Evolutionary conservation across 2,888 invertebrate genomes (phyloP), one percentile per base, ranked within the genome.

Genomic region (Catocala sponsa): DNA sequence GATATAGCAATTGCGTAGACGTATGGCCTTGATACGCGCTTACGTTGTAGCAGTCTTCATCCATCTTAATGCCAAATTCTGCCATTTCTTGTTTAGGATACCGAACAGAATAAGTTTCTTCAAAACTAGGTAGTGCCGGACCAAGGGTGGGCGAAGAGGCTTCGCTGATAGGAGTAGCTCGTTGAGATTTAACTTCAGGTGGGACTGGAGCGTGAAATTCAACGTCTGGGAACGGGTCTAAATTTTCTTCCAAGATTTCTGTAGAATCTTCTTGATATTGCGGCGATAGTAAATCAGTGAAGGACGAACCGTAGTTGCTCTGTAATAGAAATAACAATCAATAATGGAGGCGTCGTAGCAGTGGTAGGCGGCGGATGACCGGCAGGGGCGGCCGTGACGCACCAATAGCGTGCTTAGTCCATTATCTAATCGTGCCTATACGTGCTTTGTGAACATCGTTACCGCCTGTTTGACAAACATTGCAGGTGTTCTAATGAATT

Each of bases 91-190:
- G 95, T 79, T 95, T 95, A 65, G 96, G 95, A 84, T 97, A 97
- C 69, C 97, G 96, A 53, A 97, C 96, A 63, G 97, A 97, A 89
- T 98, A 98, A 35, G 97, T 98, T 92, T 98, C 98, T 94, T 98
- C 97, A 93, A 98, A 98, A 92, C 98, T 98, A 70, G 98, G 98
- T 82, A 98, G 91, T 51, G 97, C 96, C 50, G 96, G 96, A 76
- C 96, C 95, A 15, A 89, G 87, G 11, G 86, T 92, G 12, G 92
- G 94, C 61, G 94, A 94, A 44, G 91, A 89, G 44, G 92, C 88
- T 73, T 90, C 93, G 76, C 94, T 94, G 65, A 92, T 83, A 52
- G 94, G 91, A 47, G 92, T 92, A 25, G 87, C 80, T 12, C 92
- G 86, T 51, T 92, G 92, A 49, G 91, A 89, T 78, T 94, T 94